A percentile compares a stretch with the other conserved stretches of the same genome.
phyloP scores from a whole-genome alignment of 1,140 invertebrate species.

The Araneus ventricosus region DNA sequence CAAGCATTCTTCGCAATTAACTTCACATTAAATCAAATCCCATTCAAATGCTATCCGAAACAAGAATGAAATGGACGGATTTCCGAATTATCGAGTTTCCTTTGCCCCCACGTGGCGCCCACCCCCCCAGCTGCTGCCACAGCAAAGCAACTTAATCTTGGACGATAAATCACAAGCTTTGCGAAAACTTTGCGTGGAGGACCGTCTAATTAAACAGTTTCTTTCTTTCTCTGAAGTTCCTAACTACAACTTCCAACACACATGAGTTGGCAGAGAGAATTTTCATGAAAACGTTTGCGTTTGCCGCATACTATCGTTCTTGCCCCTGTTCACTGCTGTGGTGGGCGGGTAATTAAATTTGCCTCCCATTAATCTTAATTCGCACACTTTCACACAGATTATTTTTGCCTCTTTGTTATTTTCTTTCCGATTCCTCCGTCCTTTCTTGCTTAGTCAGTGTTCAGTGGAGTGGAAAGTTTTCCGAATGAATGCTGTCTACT shows the following conservation, averaged over 20 bases:
- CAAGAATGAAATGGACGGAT: slow-evolving; percentile 50
- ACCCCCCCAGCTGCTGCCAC: neutral
- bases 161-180: slow-evolving; percentile 37
- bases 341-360: slow-evolving; percentile 18
- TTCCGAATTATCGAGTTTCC: slow-evolving; percentile 47
- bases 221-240: neutral
- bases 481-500: neutral
- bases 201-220: slow-evolving; percentile 52
- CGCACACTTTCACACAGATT: slow-evolving; percentile 34
- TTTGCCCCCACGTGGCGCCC: neutral
- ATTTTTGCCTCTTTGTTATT: slow-evolving; percentile 10
- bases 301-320: slow-evolving; percentile 19
- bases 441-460: slow-evolving; percentile 9
- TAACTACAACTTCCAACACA: neutral
- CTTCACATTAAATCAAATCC: slow-evolving; percentile 52
- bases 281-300: slow-evolving; percentile 35
- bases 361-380: slow-evolving; percentile 36
- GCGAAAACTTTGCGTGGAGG: slow-evolving; percentile 15
- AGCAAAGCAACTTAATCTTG: slow-evolving; percentile 1
- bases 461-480: neutral
- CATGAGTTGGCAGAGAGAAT: neutral
- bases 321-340: neutral
- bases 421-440: neutral
- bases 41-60: slow-evolving; percentile 39
- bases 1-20: slow-evolving; percentile 32